Conservation (phyloP, 2,888 invertebrate genomes). For the Craniophora ligustri region DNA sequence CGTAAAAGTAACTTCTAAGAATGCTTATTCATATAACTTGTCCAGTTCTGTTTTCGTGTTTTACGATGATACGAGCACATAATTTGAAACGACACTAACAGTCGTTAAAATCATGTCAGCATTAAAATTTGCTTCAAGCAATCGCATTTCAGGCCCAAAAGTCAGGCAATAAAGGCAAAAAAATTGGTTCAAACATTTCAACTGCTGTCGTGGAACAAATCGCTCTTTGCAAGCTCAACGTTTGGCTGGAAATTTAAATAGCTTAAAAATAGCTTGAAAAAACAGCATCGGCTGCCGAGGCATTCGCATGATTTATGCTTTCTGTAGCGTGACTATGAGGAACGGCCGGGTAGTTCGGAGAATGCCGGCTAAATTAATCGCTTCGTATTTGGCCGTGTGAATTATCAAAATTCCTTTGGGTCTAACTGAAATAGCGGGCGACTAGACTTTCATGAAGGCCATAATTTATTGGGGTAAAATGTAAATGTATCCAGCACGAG, state of each 20-base stretch:
- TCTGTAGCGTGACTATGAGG: slow-evolving; percentile 74
- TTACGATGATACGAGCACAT: slow-evolving; percentile 25
- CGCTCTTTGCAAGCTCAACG: slow-evolving; percentile 64
- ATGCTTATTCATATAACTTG: slow-evolving; percentile 9
- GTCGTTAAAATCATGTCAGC: slow-evolving; percentile 46
- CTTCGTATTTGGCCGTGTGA: slow-evolving; percentile 65
- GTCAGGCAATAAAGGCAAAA: slow-evolving; percentile 27
- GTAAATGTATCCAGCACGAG: slow-evolving; percentile 40
- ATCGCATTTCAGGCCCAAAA: slow-evolving; percentile 47
- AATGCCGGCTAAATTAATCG: slow-evolving; percentile 80
- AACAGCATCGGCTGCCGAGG: slow-evolving; percentile 57
- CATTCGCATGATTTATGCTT: slow-evolving; percentile 76
- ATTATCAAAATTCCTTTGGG: slow-evolving; percentile 65
- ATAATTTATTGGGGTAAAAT: slow-evolving; percentile 42
- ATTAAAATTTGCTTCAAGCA: slow-evolving; percentile 42
- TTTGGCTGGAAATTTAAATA: slow-evolving; percentile 71
- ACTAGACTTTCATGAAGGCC: slow-evolving; percentile 47
- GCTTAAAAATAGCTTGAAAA: slow-evolving; percentile 59
- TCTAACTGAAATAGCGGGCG: slow-evolving; percentile 54
- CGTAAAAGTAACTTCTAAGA: too few species aligned
- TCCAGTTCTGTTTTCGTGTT: slow-evolving; percentile 15
- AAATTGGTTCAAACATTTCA: slow-evolving; percentile 43
- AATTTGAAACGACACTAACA: slow-evolving; percentile 36
- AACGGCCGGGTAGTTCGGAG: slow-evolving; percentile 73
- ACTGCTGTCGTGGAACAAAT: slow-evolving; percentile 60